Conservation (phyloP, 2,888 invertebrate genomes). For the Lampropteryx suffumata region DNA sequence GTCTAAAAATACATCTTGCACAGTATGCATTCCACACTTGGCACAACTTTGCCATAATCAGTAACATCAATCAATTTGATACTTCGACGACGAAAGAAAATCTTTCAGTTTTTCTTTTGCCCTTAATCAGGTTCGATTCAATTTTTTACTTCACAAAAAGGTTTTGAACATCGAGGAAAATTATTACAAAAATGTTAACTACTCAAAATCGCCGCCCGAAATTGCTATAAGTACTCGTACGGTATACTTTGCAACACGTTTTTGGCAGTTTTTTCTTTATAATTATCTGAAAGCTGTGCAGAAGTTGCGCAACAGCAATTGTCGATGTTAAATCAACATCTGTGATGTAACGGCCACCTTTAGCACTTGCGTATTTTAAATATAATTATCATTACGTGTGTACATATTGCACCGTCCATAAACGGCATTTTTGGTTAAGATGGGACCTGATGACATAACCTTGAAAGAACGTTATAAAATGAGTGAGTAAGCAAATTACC, state of each 20-base stretch:
- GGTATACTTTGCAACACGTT: conserved; percentile 24
- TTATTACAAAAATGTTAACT: conserved; percentile 11
- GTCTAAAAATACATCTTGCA: no score
- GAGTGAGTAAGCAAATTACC: background rate
- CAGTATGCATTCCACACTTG: background rate
- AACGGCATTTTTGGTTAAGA: conserved; percentile 15
- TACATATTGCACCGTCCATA: conserved; percentile 18
- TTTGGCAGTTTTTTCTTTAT: conserved; percentile 18
- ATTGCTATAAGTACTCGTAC: conserved; percentile 10
- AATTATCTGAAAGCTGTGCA: conserved; percentile 28
- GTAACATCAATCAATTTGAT: conserved; percentile 19
- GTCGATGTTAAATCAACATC: conserved; percentile 28
- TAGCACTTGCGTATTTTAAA: conserved; percentile 12
- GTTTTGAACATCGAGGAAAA: conserved; percentile 7
- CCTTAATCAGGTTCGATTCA: conserved; percentile 6
- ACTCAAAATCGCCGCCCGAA: conserved; percentile 10
- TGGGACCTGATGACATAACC: conserved; percentile 19
- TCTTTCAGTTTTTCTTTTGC: conserved; percentile 4
- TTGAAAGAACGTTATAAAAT: conserved; percentile 3
- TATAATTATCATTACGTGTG: conserved; percentile 16
- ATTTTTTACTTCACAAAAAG: conserved; percentile 18
- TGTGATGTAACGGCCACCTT: conserved; percentile 34
- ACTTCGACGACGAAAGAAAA: conserved; percentile 14
- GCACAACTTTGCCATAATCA: conserved; percentile 1
- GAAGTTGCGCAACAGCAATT: conserved; percentile 30